phyloP scores from a whole-genome alignment of 2,888 invertebrate species.

The Drosophila sordidula region DNA sequence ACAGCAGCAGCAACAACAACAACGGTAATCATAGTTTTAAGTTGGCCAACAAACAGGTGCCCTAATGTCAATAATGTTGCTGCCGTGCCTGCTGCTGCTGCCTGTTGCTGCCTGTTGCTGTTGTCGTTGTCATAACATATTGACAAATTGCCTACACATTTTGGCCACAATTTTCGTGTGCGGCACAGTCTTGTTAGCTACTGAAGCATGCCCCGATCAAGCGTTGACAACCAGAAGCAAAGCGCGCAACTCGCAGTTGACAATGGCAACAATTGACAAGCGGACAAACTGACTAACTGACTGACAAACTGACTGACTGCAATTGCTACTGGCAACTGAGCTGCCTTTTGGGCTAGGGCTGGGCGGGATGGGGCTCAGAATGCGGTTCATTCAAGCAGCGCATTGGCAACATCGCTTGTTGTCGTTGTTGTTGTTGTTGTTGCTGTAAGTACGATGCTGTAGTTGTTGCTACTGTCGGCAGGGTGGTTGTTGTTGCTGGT shows the following conservation, averaged over 20 bases:
- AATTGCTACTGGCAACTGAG: conserved; percentile 9
- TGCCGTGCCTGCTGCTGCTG: conserved; percentile 28
- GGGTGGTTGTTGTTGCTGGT: not conserved
- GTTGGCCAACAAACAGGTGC: conserved; percentile 77
- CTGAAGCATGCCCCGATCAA: conserved; percentile 69
- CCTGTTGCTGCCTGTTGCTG: conserved; percentile 19
- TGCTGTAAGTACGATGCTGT: not conserved
- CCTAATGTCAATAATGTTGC: conserved; percentile 76
- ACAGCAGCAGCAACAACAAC: conserved; percentile 46
- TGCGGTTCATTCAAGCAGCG: conserved; percentile 35
- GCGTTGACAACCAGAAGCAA: conserved; percentile 58
- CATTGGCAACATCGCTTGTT: conserved; percentile 15
- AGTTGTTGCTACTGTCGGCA: not conserved
- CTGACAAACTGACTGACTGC: conserved; percentile 18
- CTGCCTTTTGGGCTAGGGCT: conserved; percentile 11
- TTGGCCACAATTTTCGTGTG: conserved; percentile 65
- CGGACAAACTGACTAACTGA: conserved; percentile 7
- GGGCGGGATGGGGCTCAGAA: conserved; percentile 4
- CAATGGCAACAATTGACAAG: conserved; percentile 1
- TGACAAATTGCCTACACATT: conserved; percentile 77
- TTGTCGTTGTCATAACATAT: conserved; percentile 70
- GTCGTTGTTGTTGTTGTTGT: not conserved
- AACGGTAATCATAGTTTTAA: conserved; percentile 76
- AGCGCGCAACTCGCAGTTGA: conserved; percentile 19
- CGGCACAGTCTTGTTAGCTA: conserved; percentile 52